These are phyloP conservation scores for Tanytarsus gracilentus DNA, from an alignment of 2,888 invertebrate species.

Conservation along the genomic window DNA sequence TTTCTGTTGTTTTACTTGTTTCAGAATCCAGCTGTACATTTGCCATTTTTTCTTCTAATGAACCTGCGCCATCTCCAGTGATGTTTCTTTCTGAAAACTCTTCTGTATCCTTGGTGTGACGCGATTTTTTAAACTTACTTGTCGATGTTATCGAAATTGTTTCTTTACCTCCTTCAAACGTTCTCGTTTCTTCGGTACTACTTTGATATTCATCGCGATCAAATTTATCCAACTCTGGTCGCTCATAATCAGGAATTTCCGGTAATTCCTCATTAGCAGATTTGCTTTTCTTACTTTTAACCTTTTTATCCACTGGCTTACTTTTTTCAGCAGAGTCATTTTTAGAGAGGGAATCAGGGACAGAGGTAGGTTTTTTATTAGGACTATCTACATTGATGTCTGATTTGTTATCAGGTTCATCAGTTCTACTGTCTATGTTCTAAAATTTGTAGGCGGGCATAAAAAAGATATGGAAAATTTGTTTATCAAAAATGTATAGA, in stretches of 20 bases:
- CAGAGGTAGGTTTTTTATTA: slow-evolving; percentile 2
- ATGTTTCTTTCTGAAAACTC: no score
- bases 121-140: no score
- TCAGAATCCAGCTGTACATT: no score
- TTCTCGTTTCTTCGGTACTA: not conserved
- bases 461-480: slow-evolving; percentile 7
- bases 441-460: not conserved
- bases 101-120: no score
- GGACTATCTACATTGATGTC: slow-evolving; percentile 20
- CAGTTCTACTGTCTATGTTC: slow-evolving; percentile 13
- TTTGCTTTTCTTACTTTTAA: slow-evolving; percentile 36
- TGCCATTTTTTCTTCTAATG: no score
- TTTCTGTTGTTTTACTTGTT: no score
- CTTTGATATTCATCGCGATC: slow-evolving; percentile 42
- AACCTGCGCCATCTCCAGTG: no score
- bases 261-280: slow-evolving; percentile 48
- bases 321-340: not conserved
- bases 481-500: not conserved
- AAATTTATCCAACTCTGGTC: slow-evolving; percentile 61
- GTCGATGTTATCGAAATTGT: no score
- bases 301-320: slow-evolving; percentile 28
- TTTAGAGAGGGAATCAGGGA: not conserved
- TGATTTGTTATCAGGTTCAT: slow-evolving; percentile 29
- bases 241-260: slow-evolving; percentile 63
- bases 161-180: not conserved